Conservation (phyloP, 2,888 invertebrate genomes). For the Laothoe populi region DNA sequence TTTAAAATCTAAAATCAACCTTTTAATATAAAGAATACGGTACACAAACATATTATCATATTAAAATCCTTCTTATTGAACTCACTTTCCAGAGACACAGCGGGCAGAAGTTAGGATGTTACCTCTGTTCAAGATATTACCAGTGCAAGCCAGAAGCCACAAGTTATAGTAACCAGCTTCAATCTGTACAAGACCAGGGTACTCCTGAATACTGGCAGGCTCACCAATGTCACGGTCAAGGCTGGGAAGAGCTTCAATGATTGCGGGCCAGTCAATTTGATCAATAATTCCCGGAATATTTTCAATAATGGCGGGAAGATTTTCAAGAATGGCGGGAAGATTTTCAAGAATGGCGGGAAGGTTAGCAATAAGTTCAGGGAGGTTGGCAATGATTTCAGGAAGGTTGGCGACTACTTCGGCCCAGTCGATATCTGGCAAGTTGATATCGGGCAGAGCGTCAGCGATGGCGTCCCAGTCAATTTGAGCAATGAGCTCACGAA, state of each 20-base stretch:
- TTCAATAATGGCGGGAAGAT: not conserved
- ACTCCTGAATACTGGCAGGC: slow-evolving; percentile 29
- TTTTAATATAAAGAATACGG: too few species aligned
- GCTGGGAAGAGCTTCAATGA: not conserved
- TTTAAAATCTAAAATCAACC: too few species aligned
- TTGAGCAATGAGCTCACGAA: not conserved
- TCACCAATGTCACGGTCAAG: slow-evolving; percentile 31
- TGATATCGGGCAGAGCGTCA: not conserved
- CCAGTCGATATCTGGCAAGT: not conserved
- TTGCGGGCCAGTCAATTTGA: slow-evolving; percentile 35
- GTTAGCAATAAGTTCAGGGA: not conserved
- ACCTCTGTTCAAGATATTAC: slow-evolving; percentile 35
- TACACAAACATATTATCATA: too few species aligned
- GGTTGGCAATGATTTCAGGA: not conserved
- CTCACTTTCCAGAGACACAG: slow-evolving; percentile 43
- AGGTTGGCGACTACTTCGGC: not conserved
- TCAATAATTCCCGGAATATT: slow-evolving; percentile 36
- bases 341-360: not conserved
- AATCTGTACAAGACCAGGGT: slow-evolving; percentile 40
- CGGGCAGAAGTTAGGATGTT: slow-evolving; percentile 40
- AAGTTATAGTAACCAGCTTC: slow-evolving; percentile 28
- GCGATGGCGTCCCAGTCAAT: slow-evolving; percentile 1
- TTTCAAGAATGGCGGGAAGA: not conserved
- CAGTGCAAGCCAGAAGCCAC: slow-evolving; percentile 42
- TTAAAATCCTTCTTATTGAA: not conserved